phyloP scores from a whole-genome alignment of 2,797 vertebrate species.

The Chromobotia macracanthus region DNA sequence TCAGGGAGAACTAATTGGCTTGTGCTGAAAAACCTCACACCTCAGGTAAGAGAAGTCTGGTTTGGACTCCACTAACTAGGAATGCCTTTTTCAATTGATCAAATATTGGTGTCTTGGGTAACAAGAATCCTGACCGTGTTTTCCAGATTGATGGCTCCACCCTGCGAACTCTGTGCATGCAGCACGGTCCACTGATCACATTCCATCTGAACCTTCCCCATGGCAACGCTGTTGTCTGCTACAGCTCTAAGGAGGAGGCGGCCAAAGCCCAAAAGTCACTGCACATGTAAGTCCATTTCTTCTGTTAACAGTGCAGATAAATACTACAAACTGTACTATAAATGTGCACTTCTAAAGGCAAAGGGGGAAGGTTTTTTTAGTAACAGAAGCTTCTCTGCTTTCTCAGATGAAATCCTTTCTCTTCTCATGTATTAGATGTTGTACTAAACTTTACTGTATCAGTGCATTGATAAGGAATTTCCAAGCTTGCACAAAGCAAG shows the following conservation, averaged over 20 bases:
- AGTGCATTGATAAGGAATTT: too few relatives aligned
- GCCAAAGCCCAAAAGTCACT: conserved; percentile 91
- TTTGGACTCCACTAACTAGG: background rate
- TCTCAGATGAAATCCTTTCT: background rate
- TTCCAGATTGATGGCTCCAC: conserved; percentile 88
- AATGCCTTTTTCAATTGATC: background rate
- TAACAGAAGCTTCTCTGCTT: background rate
- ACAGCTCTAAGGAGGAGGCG: conserved; percentile 91
- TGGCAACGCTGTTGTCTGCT: conserved; percentile 87
- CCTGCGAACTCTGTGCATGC: conserved; percentile 91
- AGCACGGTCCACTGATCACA: conserved; percentile 89
- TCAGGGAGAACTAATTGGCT: conserved; percentile 99
- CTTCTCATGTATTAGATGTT: background rate
- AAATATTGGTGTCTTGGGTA: background rate
- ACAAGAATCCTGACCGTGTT: background rate
- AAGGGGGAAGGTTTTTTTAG: background rate
- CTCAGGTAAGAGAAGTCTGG: conserved; percentile 84
- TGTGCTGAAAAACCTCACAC: conserved; percentile 99
- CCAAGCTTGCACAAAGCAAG: too few relatives aligned
- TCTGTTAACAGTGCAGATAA: background rate
- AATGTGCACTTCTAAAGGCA: too few relatives aligned
- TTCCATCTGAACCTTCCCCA: conserved; percentile 92
- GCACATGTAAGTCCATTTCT: conserved; percentile 83
- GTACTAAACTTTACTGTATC: background rate
- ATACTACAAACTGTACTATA: background rate